Evolutionary conservation across 2,888 invertebrate genomes (phyloP).

Genomic region (Athrips mouffetella): DNA sequence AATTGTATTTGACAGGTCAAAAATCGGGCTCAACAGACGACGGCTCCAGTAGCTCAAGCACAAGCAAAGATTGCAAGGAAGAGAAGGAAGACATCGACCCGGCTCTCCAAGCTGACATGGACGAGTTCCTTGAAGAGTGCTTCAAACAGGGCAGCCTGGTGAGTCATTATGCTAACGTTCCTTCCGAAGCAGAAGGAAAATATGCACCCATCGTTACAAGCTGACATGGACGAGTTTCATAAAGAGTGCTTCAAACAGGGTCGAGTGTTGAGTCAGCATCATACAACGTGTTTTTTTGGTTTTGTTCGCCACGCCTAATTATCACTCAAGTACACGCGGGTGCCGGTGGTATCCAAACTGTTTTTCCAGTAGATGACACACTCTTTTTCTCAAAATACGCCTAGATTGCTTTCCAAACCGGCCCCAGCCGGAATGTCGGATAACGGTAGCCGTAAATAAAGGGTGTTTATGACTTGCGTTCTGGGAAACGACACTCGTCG

Average conservation of each 20-base stretch:
- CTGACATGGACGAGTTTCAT: slow-evolving; percentile 84
- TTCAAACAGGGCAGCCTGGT: slow-evolving; percentile 79
- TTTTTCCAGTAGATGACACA: no score
- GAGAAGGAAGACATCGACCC: slow-evolving; percentile 43
- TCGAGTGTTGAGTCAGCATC: slow-evolving; percentile 61
- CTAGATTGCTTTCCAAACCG: no score
- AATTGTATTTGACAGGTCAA: no score
- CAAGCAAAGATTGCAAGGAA: slow-evolving; percentile 44
- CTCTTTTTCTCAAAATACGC: no score
- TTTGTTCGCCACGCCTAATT: no score
- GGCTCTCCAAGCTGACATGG: slow-evolving; percentile 80
- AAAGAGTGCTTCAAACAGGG: slow-evolving; percentile 80
- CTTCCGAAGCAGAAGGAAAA: slow-evolving; percentile 31
- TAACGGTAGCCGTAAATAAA: no score
- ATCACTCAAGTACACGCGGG: no score
- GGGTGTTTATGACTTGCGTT: no score
- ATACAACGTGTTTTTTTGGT: background rate
- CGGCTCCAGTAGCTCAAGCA: slow-evolving; percentile 30
- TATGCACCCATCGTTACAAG: slow-evolving; percentile 57
- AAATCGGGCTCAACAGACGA: slow-evolving; percentile 39
- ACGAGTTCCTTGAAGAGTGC: slow-evolving; percentile 81
- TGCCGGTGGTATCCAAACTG: no score
- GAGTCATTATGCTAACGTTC: slow-evolving; percentile 24
- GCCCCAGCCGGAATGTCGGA: no score
- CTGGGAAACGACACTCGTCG: no score